Evolutionary conservation across 2,113 vertebrate genomes (phyloP), one percentile per base, ranked within the genome.

Genomic region (Ahaetulla prasina): DNA sequence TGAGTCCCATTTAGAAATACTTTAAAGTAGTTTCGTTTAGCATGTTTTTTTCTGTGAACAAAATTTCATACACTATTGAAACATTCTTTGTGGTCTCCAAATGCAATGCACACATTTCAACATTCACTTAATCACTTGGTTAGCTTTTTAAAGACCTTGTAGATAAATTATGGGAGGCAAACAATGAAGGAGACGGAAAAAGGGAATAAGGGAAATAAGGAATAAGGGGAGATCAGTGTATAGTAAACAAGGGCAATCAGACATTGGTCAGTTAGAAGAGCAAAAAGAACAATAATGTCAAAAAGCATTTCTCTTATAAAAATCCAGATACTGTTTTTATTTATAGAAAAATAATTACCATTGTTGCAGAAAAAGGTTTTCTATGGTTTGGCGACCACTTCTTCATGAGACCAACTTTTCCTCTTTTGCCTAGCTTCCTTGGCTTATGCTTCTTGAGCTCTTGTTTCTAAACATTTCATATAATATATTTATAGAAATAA

Each of bases 351-450:
- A 45, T 0, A 80, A 50, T 88, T 74, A 88, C 74, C 95, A 91
- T 87, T 1, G 0, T 89, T 54, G 8, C 91, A 0, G 0, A 14
- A 57, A 39, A 86, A 88, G 74, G n/a, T 88, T 91, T 80, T 11
- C 2, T 2, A 49, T 89, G 49, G 18, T 92, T 87, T 4, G 84
- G 18, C 50, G 57, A 88, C 47, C 45, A 2, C 90, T 53, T 88
- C 68, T 85, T 95, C 93, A 88, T 94, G 55, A 87, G 88, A 87
- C 16, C 9, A 12, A 23, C 16, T 25, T 7, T 89, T 90, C 91
- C 94, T 80, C n/a, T 10, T 91, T 60, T 80, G 87, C 10, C 4
- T 86, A 94, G 89, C 39, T 91, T 94, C 86, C 88, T 88, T 68
- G 39, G 50, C 63, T 84, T 30, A 87, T 90, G 89, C 53, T 91